Percentiles rank a stretch among this genome's conserved stretches.
These are phyloP conservation scores for Phoeniculus purpureus DNA, from an alignment of 2,797 vertebrate species.

Conservation along the genomic window DNA sequence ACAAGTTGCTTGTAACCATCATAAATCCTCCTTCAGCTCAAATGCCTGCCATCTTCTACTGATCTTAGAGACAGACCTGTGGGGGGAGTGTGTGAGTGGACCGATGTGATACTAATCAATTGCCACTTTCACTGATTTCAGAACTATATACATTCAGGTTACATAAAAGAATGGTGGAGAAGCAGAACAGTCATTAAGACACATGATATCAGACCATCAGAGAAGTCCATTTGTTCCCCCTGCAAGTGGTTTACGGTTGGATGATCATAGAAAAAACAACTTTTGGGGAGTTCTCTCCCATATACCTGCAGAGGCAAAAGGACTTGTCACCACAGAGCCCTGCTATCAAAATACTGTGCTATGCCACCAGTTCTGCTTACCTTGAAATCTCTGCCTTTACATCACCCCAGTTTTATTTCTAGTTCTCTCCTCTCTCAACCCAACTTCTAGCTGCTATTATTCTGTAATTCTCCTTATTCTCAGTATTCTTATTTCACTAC, in stretches of 20 bases:
- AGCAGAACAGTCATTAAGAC: not conserved
- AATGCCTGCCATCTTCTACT: not conserved
- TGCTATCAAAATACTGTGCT: not conserved
- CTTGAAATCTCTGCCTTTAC: not conserved
- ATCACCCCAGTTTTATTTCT: not conserved
- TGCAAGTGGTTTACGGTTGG: not conserved
- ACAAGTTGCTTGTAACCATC: not conserved
- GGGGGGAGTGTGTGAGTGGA: not conserved
- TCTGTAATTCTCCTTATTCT: not conserved
- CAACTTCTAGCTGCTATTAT: not conserved
- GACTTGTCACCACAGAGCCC: not conserved
- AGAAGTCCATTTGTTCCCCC: not conserved
- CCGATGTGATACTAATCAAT: not conserved
- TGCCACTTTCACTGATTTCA: not conserved
- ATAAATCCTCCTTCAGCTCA: not conserved
- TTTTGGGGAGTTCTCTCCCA: not conserved
- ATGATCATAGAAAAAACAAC: not conserved
- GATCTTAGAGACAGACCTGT: not conserved
- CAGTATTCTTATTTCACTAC: not conserved
- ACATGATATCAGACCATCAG: fast-evolving
- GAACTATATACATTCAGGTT: not conserved
- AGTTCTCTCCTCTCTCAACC: not conserved
- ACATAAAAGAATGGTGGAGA: not conserved
- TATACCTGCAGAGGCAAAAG: not conserved
- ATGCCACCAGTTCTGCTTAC: not conserved